Conservation (phyloP, 92 coral and sea anemone species). For the Blastomussa wellsi region DNA sequence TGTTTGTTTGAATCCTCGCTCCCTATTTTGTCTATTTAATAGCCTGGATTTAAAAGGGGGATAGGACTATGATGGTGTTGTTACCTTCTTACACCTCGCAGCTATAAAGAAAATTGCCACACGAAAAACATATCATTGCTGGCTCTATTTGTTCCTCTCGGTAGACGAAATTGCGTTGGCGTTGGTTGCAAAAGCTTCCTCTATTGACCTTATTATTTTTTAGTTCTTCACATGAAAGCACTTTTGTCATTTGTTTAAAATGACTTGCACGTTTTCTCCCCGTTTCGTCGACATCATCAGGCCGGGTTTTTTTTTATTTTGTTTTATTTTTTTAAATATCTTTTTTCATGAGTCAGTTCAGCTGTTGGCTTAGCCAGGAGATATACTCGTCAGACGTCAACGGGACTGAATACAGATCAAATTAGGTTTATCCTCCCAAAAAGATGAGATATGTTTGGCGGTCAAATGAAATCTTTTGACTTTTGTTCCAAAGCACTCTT, state of each 20-base stretch:
- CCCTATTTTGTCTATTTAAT: neutral
- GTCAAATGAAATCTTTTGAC: neutral
- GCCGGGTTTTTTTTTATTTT: neutral
- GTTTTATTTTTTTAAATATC: neutral
- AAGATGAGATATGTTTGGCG: slow-evolving; percentile 15
- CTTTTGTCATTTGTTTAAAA: neutral
- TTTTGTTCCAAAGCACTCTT: neutral
- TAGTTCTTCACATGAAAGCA: neutral
- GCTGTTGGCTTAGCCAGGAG: slow-evolving; percentile 17
- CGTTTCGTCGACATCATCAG: slow-evolving; percentile 3
- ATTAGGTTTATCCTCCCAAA: slow-evolving; percentile 10
- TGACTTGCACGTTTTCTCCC: neutral
- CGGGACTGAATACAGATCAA: slow-evolving; percentile 20
- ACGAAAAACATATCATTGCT: neutral
- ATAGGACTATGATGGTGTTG: neutral
- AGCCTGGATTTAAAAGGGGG: neutral
- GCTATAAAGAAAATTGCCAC: neutral
- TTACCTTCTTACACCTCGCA: neutral
- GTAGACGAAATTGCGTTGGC: slow-evolving; percentile 16
- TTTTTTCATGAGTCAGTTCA: neutral
- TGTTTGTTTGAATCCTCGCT: neutral
- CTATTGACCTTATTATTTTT: slow-evolving; percentile 24
- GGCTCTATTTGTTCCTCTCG: slow-evolving; percentile 5
- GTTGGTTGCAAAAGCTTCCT: slow-evolving; percentile 8
- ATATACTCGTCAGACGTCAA: neutral